Base-by-base conservation (phyloP, 2,113 vertebrate species). In the Ceyx cyanopectus region DNA sequence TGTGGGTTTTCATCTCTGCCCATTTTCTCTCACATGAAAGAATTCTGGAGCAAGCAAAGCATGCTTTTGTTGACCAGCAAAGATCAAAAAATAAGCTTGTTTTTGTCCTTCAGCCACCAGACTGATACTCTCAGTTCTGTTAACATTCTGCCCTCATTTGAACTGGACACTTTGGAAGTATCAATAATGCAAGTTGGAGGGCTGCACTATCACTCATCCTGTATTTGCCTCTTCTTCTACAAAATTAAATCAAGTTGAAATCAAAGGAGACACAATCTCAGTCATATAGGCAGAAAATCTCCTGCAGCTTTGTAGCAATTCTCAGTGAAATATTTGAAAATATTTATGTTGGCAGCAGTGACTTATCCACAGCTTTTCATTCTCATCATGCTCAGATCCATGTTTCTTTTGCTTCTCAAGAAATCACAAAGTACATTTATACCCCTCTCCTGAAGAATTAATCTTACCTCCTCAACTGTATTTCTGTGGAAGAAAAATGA, bases 141-240 rank as follows among this genome's bases (percentile, higher is more conserved):
- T 95, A 96, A 95, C 85, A 91, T 86, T 96, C 95, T 94, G 90
- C 88, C 94, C 92, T 85, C 75, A 87, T 96, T 96, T 96, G 92
- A 95, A 96, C 94, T 63, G 89, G 84, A 92, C 79, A 87, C 87
- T 96, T 95, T 89, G 92, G 96, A 93, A 87, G 72, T 96, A 95
- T 96, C 92, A 94, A 95, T 96, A 97, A 97, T 97, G 94, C 92
- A 97, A 96, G 92, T 85, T 89, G 81, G 87, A 92, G 82, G 94
- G 87, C 65, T 94, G 91, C 93, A 91, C 92, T 86, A 89, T 80
- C 95, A 93, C 54, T 96, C 92, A 79, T 89, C 72, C 60, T 89
- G 43, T 81, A 90, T 91, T 93, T 90, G 75, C 66, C 69, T 92
- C 93, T 66, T 85, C 79, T 89, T 94, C 56, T 96, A 91, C 79